These are phyloP conservation scores for Austrofundulus limnaeus DNA, from an alignment of 2,113 vertebrate genomes.

Conservation along the genomic window DNA sequence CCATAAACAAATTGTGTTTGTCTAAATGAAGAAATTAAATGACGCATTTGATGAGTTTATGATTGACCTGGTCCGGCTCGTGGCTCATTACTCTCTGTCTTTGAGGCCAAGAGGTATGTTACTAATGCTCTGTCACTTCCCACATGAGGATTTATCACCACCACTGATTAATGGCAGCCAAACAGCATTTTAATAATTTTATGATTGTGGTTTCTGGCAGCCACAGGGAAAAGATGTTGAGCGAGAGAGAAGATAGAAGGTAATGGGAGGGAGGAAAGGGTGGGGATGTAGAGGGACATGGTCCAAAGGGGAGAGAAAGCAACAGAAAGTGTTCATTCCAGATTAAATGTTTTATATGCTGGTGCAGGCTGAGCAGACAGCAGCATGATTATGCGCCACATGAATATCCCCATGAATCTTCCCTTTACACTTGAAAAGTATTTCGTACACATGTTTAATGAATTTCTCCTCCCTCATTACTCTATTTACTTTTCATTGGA, in stretches of 20 bases:
- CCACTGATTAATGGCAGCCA: slow-evolving; percentile 97
- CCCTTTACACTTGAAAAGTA: slow-evolving; percentile 65
- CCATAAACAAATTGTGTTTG: slow-evolving; percentile 99
- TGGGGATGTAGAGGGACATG: slow-evolving; percentile 27
- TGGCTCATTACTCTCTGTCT: slow-evolving; percentile 90
- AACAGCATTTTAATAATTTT: slow-evolving; percentile 93
- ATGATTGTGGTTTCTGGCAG: slow-evolving; percentile 88
- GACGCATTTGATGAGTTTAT: slow-evolving; percentile 99
- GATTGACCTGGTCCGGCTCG: slow-evolving; percentile 96
- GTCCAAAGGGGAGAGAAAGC: slow-evolving; percentile 53
- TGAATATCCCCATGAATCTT: slow-evolving; percentile 78
- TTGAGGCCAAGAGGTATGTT: slow-evolving; percentile 81
- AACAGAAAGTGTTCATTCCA: slow-evolving; percentile 80
- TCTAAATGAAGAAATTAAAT: slow-evolving; percentile 99
- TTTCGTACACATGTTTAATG: slow-evolving; percentile 71
- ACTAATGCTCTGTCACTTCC: slow-evolving; percentile 93
- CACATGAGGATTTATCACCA: slow-evolving; percentile 94
- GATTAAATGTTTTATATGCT: slow-evolving; percentile 86
- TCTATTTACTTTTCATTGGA: slow-evolving; percentile 63
- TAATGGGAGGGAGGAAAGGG: slow-evolving; percentile 12
- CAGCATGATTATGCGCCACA: slow-evolving; percentile 79
- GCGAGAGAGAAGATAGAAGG: slow-evolving; percentile 28
- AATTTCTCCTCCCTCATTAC: slow-evolving; percentile 70
- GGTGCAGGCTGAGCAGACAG: slow-evolving; percentile 77
- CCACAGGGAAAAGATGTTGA: slow-evolving; percentile 63